Evolutionary conservation across 2,797 vertebrate species (phyloP), one percentile per base, ranked within the genome.

Genomic region (Clarias laeviceps): DNA sequence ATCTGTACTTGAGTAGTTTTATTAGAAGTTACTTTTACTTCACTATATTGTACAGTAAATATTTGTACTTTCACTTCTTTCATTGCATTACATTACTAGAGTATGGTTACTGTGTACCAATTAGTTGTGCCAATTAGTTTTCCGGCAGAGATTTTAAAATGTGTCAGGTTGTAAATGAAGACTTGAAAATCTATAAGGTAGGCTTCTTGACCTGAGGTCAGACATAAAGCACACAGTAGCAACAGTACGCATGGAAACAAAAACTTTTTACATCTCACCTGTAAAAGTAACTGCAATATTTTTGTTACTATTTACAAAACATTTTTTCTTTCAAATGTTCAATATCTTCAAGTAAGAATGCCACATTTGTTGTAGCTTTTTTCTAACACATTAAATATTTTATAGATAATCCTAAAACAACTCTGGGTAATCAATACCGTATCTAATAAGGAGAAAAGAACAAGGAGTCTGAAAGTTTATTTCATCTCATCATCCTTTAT

Each of bases 401-500:
- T 61, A 9, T 57, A 24, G 57, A 12, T n/a, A 34, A 59, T 22
- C 18, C 56, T 12, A 37, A 79, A 62, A 14, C 50, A 37, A 20
- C 22, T 72, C 37, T 27, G 68, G 0, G 5, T 29, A n/a, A 74
- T 54, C 22, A n/a, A 54, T 40, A 18, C n/a, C 32, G 24, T 20
- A 45, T 59, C 8, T 65, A 9, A 27, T 24, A 29, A 65, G 61
- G 56, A 45, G 6, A 68, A 84, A 5, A 77, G 61, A 92, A 90
- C 82, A 85, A 79, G 72, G 82, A 88, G 24, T 83, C 77, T 83
- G 82, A 88, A 45, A 85, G 34, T 92, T 90, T 90, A 93, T 91
- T 88, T 92, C 94, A 95, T 94, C 92, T 94, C 87, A 91, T 93
- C 90, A 86, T 94, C 94, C 94, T 96, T 96, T 96, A 96, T 96